Conservation (phyloP, 2,113 vertebrate genomes). For the Pteruthius melanotis region DNA sequence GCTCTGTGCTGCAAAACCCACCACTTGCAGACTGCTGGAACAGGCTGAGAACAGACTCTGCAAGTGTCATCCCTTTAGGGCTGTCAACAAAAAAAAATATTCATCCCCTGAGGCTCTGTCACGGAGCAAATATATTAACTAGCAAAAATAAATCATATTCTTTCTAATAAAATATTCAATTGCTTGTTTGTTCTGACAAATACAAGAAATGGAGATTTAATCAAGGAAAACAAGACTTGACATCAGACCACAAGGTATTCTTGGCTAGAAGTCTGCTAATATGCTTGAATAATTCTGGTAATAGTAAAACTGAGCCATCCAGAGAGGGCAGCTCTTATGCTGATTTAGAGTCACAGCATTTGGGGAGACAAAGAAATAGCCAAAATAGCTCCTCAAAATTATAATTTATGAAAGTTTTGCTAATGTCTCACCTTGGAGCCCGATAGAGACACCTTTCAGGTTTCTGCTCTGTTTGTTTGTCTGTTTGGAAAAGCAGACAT, state of each 20-base stretch:
- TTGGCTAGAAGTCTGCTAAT: constrained; percentile 16
- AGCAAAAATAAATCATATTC: not conserved
- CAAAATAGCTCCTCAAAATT: not conserved
- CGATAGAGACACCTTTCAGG: not conserved
- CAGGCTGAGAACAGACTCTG: not conserved
- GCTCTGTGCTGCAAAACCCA: not conserved
- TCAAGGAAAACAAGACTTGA: constrained; percentile 30
- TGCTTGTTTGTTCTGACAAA: constrained; percentile 23
- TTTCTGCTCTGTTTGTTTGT: not conserved
- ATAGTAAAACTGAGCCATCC: not conserved
- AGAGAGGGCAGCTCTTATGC: not conserved
- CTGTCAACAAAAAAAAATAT: constrained; percentile 4
- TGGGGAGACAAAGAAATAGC: not conserved
- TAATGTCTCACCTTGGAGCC: not conserved
- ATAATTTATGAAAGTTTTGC: not conserved
- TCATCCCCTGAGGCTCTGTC: not conserved
- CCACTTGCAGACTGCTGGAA: not conserved
- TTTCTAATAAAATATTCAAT: constrained; percentile 29
- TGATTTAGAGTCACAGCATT: not conserved
- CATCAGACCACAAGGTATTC: constrained; percentile 32
- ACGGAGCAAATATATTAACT: not conserved
- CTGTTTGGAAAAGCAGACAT: not conserved
- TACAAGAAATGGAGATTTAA: constrained; percentile 5
- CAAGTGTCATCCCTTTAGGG: not conserved
- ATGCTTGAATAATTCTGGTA: constrained; percentile 24